These are phyloP conservation scores for Diorhabda sublineata DNA, from an alignment of 1,140 invertebrate species.

Conservation along the genomic window DNA sequence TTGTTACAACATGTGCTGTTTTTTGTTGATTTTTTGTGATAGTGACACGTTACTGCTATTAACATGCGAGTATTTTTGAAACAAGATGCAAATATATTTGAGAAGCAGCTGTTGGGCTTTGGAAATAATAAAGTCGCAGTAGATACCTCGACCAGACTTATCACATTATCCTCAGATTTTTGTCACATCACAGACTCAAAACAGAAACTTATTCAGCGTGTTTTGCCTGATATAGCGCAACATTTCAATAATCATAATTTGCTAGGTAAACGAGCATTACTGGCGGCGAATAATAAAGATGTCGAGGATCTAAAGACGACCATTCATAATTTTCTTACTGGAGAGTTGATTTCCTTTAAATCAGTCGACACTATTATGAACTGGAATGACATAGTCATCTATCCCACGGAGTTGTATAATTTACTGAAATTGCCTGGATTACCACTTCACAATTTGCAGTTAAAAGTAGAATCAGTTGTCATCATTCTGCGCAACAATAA, in stretches of 20 bases:
- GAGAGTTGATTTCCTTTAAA: conserved; percentile 40
- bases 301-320: conserved; percentile 41
- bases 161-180: neutral
- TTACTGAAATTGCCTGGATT: no score
- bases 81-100: conserved; percentile 32
- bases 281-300: conserved; percentile 40
- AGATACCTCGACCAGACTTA: neutral
- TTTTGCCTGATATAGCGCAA: conserved; percentile 28
- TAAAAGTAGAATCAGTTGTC: no score
- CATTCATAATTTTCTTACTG: conserved; percentile 38
- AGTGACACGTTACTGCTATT: neutral
- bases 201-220: conserved; percentile 33
- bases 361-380: conserved; percentile 43
- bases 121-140: conserved; percentile 24
- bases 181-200: conserved; percentile 13
- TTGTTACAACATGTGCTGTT: no score
- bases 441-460: no score
- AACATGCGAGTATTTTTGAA: conserved; percentile 35
- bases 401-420: no score
- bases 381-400: conserved; percentile 36
- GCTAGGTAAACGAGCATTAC: conserved; percentile 39
- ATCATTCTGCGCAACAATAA: no score
- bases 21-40: no score
- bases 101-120: conserved; percentile 33
- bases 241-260: conserved; percentile 41